Percentiles rank a stretch among this genome's conserved stretches.
Conservation (phyloP, 2,888 invertebrate genomes). For the Dascillus cervinus region DNA sequence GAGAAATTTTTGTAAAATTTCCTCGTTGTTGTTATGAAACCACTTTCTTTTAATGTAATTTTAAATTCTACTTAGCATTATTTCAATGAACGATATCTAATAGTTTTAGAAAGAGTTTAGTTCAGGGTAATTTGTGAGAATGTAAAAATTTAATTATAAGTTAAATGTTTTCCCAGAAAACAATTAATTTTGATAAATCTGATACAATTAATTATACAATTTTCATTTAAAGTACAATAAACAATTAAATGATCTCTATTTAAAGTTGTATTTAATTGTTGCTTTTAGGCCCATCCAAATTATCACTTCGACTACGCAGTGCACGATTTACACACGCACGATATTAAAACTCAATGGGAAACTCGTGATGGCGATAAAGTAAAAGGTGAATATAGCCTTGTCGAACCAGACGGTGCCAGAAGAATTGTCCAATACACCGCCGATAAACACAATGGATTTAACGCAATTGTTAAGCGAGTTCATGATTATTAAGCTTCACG, state of each 20-base stretch:
- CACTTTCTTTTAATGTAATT: too few species aligned
- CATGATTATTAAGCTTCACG: too few species aligned
- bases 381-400: slow-evolving; percentile 40
- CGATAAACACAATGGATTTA: slow-evolving; percentile 38
- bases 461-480: slow-evolving; percentile 38
- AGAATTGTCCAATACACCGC: slow-evolving; percentile 38
- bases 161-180: too few species aligned
- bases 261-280: too few species aligned
- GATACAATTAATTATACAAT: not conserved
- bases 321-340: slow-evolving; percentile 43
- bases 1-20: too few species aligned
- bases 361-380: slow-evolving; percentile 42
- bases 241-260: too few species aligned
- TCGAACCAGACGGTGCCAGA: slow-evolving; percentile 39
- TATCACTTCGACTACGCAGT: slow-evolving; percentile 44
- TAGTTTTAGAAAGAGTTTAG: too few species aligned
- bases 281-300: slow-evolving; percentile 37
- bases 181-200: too few species aligned
- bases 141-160: not conserved
- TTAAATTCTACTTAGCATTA: too few species aligned
- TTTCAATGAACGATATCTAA: too few species aligned
- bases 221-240: not conserved
- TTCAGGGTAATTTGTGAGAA: too few species aligned
- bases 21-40: too few species aligned
- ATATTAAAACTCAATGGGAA: slow-evolving; percentile 43